Base-by-base conservation (phyloP, 2,888 invertebrate species). In the Andricus quercusramuli region DNA sequence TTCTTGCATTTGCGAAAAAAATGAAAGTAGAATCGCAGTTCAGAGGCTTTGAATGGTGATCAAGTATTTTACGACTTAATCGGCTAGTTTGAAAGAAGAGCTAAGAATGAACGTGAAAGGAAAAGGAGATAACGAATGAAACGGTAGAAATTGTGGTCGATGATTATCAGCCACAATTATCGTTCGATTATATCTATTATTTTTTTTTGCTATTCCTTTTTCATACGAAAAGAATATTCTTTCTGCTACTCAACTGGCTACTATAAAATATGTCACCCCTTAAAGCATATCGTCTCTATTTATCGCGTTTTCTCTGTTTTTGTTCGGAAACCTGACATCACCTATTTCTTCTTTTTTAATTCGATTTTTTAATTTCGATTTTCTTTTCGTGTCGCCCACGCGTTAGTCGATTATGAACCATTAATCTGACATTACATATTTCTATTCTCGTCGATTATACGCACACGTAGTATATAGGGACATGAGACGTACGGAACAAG, bases 351-450 rank as follows among this genome's bases (percentile, higher is more conserved):
- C 37, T 9, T 9, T 37, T 37, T 37, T 8, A n/a, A n/a, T n/a
- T n/a, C n/a, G n/a, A n/a, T n/a, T n/a, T n/a, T n/a, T n/a, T n/a
- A n/a, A n/a, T n/a, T n/a, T n/a, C n/a, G n/a, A n/a, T n/a, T n/a
- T n/a, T n/a, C n/a, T n/a, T n/a, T n/a, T 56, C 51, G 74, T 80
- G 77, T 85, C 85, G 85, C 84, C 86, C 84, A 85, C 85, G 82
- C 84, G 78, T 83, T 66, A 78, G 65, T 77, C 86, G 82, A 86
- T 83, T 81, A 84, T 79, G 80, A 77, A 84, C 78, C 81, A 83
- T 85, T 84, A 86, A 81, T 62, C 80, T 51, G 70, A 56, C 25
- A 59, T 51, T 65, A n/a, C n/a, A n/a, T n/a, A 74, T 62, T 78
- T 44, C 44, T 22, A 29, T 56, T 80, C 44, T 56, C 37, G 22